phyloP scores from a whole-genome alignment of 2,888 invertebrate genomes.

The Herminia tarsipennalis region DNA sequence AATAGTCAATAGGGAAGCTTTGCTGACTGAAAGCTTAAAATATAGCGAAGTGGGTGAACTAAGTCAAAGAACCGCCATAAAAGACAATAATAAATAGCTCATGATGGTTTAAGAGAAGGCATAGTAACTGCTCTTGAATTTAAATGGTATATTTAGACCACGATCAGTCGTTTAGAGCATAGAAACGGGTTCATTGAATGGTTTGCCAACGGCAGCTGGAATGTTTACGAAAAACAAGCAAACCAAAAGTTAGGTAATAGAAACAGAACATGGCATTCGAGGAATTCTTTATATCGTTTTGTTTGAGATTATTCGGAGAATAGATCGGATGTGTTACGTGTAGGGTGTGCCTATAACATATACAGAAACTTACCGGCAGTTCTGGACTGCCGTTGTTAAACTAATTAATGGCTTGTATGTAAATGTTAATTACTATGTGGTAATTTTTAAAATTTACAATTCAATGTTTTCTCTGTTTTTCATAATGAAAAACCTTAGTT shows the following conservation, averaged over 20 bases:
- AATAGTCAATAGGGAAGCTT: conserved; percentile 40
- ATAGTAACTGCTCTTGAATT: conserved; percentile 77
- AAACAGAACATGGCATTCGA: conserved; percentile 64
- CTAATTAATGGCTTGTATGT: conserved; percentile 22
- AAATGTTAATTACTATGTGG: conserved; percentile 28
- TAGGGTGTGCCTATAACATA: background rate
- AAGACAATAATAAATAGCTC: conserved; percentile 71
- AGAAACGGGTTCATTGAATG: conserved; percentile 80
- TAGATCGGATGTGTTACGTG: conserved; percentile 19
- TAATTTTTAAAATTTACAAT: conserved; percentile 23
- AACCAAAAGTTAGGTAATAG: conserved; percentile 68
- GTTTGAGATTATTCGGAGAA: conserved; percentile 44
- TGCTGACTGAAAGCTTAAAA: conserved; percentile 38
- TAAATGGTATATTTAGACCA: conserved; percentile 80
- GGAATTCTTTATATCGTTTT: conserved; percentile 51
- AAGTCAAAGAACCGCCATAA: conserved; percentile 64
- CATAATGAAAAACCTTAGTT: background rate
- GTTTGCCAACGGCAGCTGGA: conserved; percentile 71
- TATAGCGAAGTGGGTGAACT: conserved; percentile 45
- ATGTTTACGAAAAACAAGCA: conserved; percentile 74
- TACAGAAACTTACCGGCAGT: conserved; percentile 10
- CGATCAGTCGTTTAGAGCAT: conserved; percentile 74
- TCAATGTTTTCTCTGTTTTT: conserved; percentile 15
- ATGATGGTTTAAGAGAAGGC: conserved; percentile 65
- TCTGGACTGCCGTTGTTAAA: conserved; percentile 14